Base-by-base conservation (phyloP, 2,888 invertebrate species). In the Dolichomitus sp. region DNA sequence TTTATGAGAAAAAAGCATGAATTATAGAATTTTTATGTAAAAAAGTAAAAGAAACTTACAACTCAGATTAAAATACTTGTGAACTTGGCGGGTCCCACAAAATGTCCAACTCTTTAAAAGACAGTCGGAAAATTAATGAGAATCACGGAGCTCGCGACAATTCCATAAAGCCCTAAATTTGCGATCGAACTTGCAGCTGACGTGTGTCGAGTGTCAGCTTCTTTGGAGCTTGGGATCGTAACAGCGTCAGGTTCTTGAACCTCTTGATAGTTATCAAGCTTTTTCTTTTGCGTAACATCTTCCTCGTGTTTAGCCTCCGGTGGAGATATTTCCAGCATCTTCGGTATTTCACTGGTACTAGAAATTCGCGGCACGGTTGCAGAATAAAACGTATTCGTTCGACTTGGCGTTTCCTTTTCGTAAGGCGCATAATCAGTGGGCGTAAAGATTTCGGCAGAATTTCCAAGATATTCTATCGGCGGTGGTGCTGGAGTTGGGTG, bases 191-290 rank as follows among this genome's bases (percentile, higher is more conserved):
- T 30, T 12, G 76, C 19, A 68, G 27, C 65, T 76, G 63, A 30
- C 81, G 75, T n/a, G 86, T 81, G 11, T 84, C 83, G 81, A 63
- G 84, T 85, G 17, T 86, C 83, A 6, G 73, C 69, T 12, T 79
- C 68, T 7, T 70, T 78, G 14, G 57, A 52, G 17, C 66, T 23
- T 12, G 59, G 30, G 19, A 80, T 40, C 4, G 82, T 63, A 7
- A 74, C 75, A 6, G 79, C 72, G 4, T 30, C 50, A 17, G 78
- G 61, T 77, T 70, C 80, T 27, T 86, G 86, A n/a, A 82, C 66
- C 45, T 85, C 87, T 37, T 87, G 70, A 80, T 89, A 88, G 63
- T 87, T 87, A 19, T 89, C 88, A 9, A 72, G 74, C 42, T 87
- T 42, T 54, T 88, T 86, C 0, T 87, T 86, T 9, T 78, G 75